phyloP scores from a whole-genome alignment of 2,113 vertebrate species.

The Nymphicus hollandicus region DNA sequence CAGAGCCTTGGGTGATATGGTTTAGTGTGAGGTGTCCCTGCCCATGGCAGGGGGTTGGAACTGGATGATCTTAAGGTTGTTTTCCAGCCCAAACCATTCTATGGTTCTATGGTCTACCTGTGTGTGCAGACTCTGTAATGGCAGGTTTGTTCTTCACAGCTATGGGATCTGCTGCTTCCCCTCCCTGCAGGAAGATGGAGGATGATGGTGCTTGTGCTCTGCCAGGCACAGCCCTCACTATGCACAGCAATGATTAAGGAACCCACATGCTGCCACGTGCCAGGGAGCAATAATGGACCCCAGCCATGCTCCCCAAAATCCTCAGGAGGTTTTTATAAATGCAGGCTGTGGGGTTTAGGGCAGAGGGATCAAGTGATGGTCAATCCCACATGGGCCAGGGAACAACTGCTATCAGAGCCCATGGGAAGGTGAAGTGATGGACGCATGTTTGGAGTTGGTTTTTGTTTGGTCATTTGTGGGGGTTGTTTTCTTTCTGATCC shows the following conservation, averaged over 20 bases:
- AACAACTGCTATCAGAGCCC: not conserved
- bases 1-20: not conserved
- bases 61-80: not conserved
- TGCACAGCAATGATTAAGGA: not conserved
- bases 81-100: not conserved
- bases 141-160: not conserved
- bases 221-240: not conserved
- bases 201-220: rapidly evolving
- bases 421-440: not conserved
- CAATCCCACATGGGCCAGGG: not conserved
- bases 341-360: not conserved
- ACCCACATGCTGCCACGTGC: rapidly evolving
- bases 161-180: rapidly evolving
- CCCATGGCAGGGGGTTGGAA: not conserved
- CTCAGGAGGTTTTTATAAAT: not conserved
- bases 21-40: not conserved
- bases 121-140: rapidly evolving
- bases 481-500: not conserved
- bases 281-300: not conserved
- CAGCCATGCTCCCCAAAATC: not conserved
- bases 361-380: not conserved
- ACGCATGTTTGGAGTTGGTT: rapidly evolving
- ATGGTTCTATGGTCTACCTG: not conserved
- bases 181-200: not conserved
- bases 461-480: not conserved